Conservation (phyloP, 92 coral and sea anemone species). For the Parazoanthus darwini region DNA sequence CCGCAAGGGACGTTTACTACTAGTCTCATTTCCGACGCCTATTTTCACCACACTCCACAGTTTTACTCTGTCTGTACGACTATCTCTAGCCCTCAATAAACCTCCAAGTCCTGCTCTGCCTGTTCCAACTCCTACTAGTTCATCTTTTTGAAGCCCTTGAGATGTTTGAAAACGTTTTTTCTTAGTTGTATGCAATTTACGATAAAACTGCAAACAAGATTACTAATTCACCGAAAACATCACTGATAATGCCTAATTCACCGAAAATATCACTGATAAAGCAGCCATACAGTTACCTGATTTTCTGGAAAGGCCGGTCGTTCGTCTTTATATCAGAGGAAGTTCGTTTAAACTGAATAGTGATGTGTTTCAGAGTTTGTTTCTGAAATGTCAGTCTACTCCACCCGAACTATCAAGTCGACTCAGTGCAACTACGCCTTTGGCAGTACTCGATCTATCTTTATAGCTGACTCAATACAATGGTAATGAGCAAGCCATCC, state of each 20-base stretch:
- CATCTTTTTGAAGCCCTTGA: no score
- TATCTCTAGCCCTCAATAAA: no score
- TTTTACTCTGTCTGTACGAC: no score
- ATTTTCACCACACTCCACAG: no score
- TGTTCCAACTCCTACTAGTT: no score
- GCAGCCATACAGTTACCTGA: background rate
- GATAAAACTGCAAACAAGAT: no score
- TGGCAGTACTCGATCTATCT: background rate
- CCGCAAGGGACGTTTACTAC: no score
- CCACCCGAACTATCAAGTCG: background rate
- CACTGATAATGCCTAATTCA: background rate
- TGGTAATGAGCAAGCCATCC: background rate
- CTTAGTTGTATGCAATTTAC: background rate
- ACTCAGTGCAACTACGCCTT: background rate
- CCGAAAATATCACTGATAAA: background rate
- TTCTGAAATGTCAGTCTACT: background rate
- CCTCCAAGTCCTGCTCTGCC: no score
- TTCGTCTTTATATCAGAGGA: background rate
- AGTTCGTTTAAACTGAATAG: background rate
- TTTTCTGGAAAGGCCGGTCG: background rate
- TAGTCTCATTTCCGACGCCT: no score
- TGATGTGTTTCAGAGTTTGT: background rate
- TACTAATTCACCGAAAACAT: background rate
- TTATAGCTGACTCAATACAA: background rate
- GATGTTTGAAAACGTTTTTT: background rate